Conservation (phyloP, 2,113 vertebrate genomes). For the Petrocephalus zakoni region DNA sequence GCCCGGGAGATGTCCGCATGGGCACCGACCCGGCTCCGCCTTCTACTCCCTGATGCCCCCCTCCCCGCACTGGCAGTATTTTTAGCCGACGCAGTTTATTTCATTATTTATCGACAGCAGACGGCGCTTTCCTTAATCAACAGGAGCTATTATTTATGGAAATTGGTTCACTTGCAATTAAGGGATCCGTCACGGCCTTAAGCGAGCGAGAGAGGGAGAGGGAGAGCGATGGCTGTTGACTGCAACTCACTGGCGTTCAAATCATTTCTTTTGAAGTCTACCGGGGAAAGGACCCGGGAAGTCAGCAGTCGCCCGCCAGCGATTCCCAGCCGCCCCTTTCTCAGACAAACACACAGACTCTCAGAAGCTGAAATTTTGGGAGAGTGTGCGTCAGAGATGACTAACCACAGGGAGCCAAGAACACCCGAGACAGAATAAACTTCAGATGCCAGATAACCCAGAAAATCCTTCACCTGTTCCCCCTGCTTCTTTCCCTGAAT, state of each 20-base stretch:
- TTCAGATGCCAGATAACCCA: neutral
- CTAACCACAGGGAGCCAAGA: neutral
- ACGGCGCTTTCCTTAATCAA: conserved; percentile 41
- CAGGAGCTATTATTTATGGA: conserved; percentile 51
- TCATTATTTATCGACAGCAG: conserved; percentile 33
- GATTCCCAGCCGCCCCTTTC: neutral
- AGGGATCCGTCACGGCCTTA: neutral
- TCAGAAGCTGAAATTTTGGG: neutral
- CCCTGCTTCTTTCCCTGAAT: neutral
- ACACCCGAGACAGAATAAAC: neutral
- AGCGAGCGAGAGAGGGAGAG: neutral
- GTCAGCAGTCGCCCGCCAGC: neutral
- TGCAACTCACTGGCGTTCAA: conserved; percentile 34
- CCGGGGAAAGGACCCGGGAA: neutral
- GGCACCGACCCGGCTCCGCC: neutral
- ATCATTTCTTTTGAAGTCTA: conserved; percentile 21
- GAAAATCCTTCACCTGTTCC: neutral
- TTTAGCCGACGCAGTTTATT: neutral
- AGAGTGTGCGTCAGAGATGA: neutral
- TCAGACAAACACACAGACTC: neutral
- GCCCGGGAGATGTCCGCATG: neutral
- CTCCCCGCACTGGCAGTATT: neutral
- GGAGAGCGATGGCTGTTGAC: conserved; percentile 29
- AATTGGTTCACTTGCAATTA: conserved; percentile 53
- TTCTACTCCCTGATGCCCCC: neutral